phyloP scores from a whole-genome alignment of 2,113 vertebrate genomes.

The Caretta caretta region DNA sequence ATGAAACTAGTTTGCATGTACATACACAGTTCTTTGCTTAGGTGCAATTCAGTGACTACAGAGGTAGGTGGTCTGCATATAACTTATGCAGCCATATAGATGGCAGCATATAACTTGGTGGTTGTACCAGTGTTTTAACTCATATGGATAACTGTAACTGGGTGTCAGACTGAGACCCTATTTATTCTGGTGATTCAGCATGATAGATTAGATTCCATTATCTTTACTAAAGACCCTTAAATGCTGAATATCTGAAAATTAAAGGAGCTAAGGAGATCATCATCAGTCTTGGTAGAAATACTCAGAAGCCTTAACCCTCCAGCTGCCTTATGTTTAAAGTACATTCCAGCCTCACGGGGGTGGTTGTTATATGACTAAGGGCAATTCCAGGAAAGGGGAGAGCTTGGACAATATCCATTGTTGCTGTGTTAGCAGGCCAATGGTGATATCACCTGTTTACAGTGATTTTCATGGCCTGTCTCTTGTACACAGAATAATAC shows the following conservation, averaged over 20 bases:
- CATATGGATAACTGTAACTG: background rate
- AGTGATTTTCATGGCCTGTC: background rate
- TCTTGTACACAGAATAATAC: background rate
- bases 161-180: background rate
- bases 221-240: background rate
- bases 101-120: fast-evolving
- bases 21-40: background rate
- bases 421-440: background rate
- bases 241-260: background rate
- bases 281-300: background rate
- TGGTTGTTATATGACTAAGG: background rate
- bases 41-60: background rate
- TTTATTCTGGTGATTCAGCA: fast-evolving
- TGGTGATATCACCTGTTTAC: background rate
- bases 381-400: fast-evolving
- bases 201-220: fast-evolving
- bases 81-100: too few relatives aligned
- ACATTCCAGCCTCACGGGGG: background rate
- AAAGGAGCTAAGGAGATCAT: background rate
- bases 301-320: background rate
- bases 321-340: background rate
- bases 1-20: fast-evolving
- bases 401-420: background rate
- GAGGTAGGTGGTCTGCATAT: background rate
- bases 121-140: too few relatives aligned